These are phyloP conservation scores for Thamnophis elegans DNA, from an alignment of 2,797 vertebrate genomes.

Conservation along the genomic window DNA sequence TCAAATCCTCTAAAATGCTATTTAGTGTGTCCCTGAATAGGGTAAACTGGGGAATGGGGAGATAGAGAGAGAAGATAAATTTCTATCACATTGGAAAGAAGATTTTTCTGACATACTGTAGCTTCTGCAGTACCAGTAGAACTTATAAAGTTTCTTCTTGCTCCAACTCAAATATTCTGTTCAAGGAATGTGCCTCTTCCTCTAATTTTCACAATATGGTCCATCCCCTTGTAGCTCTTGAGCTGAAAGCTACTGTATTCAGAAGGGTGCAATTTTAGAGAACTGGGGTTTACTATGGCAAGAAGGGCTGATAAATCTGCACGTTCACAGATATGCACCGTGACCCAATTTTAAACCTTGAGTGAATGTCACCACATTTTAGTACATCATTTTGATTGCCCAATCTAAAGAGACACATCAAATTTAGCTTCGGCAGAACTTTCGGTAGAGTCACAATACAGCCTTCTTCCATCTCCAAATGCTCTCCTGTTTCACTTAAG, in stretches of 20 bases:
- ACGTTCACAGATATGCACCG: not conserved
- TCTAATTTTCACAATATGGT: not conserved
- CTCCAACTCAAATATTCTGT: not conserved
- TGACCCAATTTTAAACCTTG: not conserved
- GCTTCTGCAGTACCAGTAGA: not conserved
- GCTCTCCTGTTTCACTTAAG: not conserved
- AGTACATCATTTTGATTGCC: not conserved
- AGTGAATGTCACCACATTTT: constrained; percentile 1
- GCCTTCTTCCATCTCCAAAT: not conserved
- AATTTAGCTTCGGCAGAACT: not conserved
- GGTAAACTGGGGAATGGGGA: not conserved
- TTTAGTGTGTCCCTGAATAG: not conserved
- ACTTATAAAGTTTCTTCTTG: not conserved
- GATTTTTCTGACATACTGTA: not conserved
- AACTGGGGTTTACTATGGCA: not conserved
- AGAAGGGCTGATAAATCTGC: not conserved
- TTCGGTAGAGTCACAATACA: not conserved
- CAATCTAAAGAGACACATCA: not conserved
- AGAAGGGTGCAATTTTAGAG: not conserved
- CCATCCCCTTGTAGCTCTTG: not conserved
- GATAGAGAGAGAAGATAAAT: not conserved
- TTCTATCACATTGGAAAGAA: not conserved
- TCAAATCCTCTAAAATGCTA: not conserved
- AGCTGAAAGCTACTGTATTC: not conserved
- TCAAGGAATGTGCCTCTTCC: not conserved